Base-by-base conservation (phyloP, 2,797 vertebrate genomes). In the Myotis pilosus region DNA sequence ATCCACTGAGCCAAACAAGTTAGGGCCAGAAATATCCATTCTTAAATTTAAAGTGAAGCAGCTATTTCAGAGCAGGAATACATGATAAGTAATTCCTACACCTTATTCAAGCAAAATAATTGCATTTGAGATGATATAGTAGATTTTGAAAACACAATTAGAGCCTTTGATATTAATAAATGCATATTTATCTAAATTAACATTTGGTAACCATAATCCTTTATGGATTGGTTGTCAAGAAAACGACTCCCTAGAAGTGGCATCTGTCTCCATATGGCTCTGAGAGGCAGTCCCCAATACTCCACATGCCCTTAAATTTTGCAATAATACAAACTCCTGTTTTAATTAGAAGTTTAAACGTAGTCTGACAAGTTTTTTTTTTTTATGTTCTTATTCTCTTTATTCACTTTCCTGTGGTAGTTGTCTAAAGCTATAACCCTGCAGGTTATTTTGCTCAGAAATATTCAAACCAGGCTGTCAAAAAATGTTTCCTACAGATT, bases 381-480 rank as follows among this genome's bases (percentile, higher is more conserved):
- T 57, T 87, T 51, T n/a, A 33, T 64, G 13, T 80, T 90, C 51
- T 62, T 15, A n/a, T 68, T 75, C 36, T 94, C 51, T 94, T 79
- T 87, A 30, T 86, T 80, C 41, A 30, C 33, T 93, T 76, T 36
- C 53, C 75, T 94, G 60, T 96, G 49, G 44, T 89, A 81, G 36
- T 74, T 95, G 60, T 96, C 75, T 82, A 93, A 91, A 92, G 83
- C 87, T 81, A 94, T 78, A 81, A 68, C 28, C 41, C 79, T 87
- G 71, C 75, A 76, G 86, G 36, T 72, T 94, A 93, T 86, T 96
- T 95, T 86, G 87, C 78, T 92, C 69, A 94, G 92, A 93, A 95
- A 93, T 87, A 49, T 86, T 91, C 82, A 86, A 97, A 47, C 78
- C 71, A 93, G 92, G 85, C 92, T 83, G 96, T 88, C 94, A 87